These are phyloP conservation scores for Hermetia illucens DNA, from an alignment of 1,140 invertebrate genomes.

Conservation along the genomic window DNA sequence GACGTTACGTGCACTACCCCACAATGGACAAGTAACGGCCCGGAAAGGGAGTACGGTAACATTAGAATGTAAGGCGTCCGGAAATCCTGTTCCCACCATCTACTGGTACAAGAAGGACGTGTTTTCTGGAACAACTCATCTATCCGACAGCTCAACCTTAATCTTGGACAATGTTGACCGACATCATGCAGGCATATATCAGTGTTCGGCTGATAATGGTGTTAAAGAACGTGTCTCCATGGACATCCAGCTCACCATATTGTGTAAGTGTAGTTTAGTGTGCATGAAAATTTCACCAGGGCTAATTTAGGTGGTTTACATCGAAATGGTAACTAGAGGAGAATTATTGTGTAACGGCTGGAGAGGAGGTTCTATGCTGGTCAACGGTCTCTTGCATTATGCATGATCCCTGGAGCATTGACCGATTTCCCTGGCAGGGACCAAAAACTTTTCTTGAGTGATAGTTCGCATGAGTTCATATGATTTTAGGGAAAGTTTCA, in stretches of 20 bases:
- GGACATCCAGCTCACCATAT: constrained; percentile 40
- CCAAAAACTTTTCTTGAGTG: too few relatives aligned
- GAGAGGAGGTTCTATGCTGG: too few relatives aligned
- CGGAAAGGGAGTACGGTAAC: constrained; percentile 41
- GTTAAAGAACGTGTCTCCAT: constrained; percentile 45
- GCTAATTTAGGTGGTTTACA: too few relatives aligned
- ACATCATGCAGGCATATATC: constrained; percentile 45
- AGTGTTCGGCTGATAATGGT: constrained; percentile 48
- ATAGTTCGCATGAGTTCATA: too few relatives aligned
- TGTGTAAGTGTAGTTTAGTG: constrained; percentile 37
- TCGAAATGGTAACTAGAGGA: too few relatives aligned
- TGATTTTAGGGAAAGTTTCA: too few relatives aligned
- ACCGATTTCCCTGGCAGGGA: too few relatives aligned
- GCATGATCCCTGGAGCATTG: too few relatives aligned
- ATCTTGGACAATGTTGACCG: constrained; percentile 42
- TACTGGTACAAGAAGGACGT: constrained; percentile 30
- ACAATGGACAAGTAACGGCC: constrained; percentile 37
- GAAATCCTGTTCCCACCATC: constrained; percentile 35
- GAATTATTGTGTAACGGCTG: too few relatives aligned
- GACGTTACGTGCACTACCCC: constrained; percentile 31
- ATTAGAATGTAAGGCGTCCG: constrained; percentile 38
- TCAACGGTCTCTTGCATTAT: too few relatives aligned
- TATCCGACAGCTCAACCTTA: constrained; percentile 35
- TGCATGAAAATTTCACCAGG: too few relatives aligned
- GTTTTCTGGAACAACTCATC: constrained; percentile 25